phyloP scores from a whole-genome alignment of 2,113 vertebrate genomes.

The Chaenocephalus aceratus region DNA sequence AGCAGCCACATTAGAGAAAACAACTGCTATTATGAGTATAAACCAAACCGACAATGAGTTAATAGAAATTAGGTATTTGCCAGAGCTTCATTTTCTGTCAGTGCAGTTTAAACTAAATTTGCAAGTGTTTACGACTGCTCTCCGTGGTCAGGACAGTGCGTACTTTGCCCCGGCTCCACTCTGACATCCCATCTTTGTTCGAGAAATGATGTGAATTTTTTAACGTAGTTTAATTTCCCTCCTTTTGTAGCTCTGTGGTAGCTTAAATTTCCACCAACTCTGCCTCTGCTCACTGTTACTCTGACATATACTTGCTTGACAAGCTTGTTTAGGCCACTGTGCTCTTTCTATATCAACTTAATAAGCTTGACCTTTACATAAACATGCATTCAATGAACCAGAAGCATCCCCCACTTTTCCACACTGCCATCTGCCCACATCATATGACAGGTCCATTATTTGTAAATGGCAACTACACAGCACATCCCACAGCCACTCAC shows the following conservation, averaged over 20 bases:
- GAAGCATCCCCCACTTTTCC: conserved; percentile 40
- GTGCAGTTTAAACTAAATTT: too few species aligned
- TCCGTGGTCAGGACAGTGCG: neutral
- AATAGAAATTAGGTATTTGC: too few species aligned
- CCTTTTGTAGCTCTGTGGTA: conserved; percentile 5
- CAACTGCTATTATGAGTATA: too few species aligned
- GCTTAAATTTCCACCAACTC: conserved; percentile 39
- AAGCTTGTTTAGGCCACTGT: conserved; percentile 73
- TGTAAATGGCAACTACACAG: conserved; percentile 78
- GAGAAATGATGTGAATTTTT: conserved; percentile 30
- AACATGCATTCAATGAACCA: conserved; percentile 73
- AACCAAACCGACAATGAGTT: too few species aligned
- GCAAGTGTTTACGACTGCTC: neutral
- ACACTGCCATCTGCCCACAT: conserved; percentile 54
- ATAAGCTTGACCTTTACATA: conserved; percentile 82
- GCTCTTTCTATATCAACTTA: conserved; percentile 74
- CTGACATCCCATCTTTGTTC: neutral
- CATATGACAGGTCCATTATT: conserved; percentile 77
- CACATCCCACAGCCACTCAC: too few species aligned
- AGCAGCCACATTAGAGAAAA: too few species aligned
- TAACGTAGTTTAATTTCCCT: conserved; percentile 36
- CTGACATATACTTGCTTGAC: conserved; percentile 64
- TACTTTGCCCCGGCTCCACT: conserved; percentile 5
- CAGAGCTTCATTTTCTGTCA: too few species aligned
- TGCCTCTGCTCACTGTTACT: conserved; percentile 30